Conservation (phyloP, 2,113 vertebrate genomes). For the Formicarius rufipectus region DNA sequence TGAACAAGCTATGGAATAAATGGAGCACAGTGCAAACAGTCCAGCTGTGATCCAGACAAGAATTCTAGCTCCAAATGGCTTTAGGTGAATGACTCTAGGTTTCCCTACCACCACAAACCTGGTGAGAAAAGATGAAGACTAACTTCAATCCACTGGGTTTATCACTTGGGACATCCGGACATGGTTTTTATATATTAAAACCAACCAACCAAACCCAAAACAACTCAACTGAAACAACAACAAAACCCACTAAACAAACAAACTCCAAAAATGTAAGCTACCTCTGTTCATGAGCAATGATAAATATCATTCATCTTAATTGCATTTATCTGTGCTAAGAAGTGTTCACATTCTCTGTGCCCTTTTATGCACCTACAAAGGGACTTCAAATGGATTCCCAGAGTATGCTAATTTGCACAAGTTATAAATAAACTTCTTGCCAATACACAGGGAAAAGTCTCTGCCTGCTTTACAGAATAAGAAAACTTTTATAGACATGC, state of each 20-base stretch:
- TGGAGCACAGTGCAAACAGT: not conserved
- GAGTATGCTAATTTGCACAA: not conserved
- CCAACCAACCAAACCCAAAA: not conserved
- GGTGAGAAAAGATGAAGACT: not conserved
- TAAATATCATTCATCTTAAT: not conserved
- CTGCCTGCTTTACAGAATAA: not conserved
- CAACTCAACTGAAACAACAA: not conserved
- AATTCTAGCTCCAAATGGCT: not conserved
- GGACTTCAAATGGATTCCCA: not conserved
- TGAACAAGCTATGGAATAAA: not conserved
- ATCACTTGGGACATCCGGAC: not conserved
- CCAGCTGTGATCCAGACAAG: not conserved
- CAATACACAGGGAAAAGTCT: not conserved
- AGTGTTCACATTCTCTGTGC: not conserved
- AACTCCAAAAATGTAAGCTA: not conserved
- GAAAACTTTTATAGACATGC: not conserved
- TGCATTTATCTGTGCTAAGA: not conserved
- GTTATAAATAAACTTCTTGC: not conserved
- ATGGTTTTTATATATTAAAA: not conserved
- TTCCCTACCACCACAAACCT: not conserved
- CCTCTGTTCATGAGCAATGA: not conserved
- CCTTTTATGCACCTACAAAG: not conserved
- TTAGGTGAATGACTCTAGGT: not conserved
- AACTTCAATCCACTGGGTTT: not conserved
- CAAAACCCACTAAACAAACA: not conserved